Evolutionary conservation across 2,888 invertebrate species (phyloP), one percentile per base, ranked within the genome.

Genomic region (Oligia strigilis): DNA sequence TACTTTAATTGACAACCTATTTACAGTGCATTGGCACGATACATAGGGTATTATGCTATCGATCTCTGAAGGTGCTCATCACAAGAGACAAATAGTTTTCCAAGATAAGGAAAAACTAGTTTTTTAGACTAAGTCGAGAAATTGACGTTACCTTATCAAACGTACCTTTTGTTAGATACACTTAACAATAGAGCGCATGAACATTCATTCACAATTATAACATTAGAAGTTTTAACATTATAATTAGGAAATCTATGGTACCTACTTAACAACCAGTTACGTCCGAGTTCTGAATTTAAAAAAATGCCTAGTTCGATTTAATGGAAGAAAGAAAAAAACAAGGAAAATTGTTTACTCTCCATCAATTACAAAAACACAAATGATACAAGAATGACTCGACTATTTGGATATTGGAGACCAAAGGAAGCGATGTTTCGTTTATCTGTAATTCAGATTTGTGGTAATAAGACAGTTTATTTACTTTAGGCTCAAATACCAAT

Each of bases 1-100:
- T 75, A 67, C 43, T 64, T 64, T 66, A 64, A 77, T 67, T 80
- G 49, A 29, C 19, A 80, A 70, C 52, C 69, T 73, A 84, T 71
- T 80, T 70, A 62, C 43, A 60, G 77, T 72, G 29, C 70, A 64
- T 77, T 87, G 74, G 46, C 71, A 64, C 13, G 23, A 49, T 29
- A 40, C 19, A 8, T n/a, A 13, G 13, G 13, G 6, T 52, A 64
- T 23, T 23, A 4, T 52, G n/a, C 52, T 43, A 17, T 29, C 19
- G 36, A 62, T 29, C 3, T 49, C n/a, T 36, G 17, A 46, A 13
- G 36, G 3, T 29, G 43, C 14, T 19, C 5, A 3, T 36, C n/a
- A 2, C 46, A 29, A 19, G 5, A 19, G 14, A 55, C 14, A 52
- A 52, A 3, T 36, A 43, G 29, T 17, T 13, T 46, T 46, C 4